These are phyloP conservation scores for Drosophila cardini DNA, from an alignment of 1,140 invertebrate species.

Conservation along the genomic window DNA sequence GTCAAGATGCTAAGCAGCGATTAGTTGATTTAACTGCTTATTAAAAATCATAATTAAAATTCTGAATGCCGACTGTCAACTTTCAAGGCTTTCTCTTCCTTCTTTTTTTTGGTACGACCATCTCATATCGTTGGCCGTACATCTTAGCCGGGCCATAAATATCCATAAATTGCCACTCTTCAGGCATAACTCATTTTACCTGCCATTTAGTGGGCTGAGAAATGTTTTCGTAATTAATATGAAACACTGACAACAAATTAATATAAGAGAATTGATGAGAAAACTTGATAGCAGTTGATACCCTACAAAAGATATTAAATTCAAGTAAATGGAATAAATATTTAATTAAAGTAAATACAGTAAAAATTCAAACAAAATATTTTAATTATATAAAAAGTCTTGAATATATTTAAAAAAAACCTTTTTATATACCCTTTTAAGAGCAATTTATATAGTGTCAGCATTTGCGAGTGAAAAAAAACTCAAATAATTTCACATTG, in stretches of 20 bases:
- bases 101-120: background rate
- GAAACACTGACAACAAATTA: constrained; percentile 51
- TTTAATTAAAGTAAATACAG: background rate
- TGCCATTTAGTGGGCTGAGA: constrained; percentile 50
- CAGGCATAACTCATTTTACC: constrained; percentile 77
- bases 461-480: constrained; percentile 60
- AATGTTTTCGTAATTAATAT: constrained; percentile 47
- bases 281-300: constrained; percentile 41
- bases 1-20: constrained; percentile 74
- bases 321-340: constrained; percentile 14
- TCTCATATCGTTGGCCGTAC: constrained; percentile 17
- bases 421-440: background rate
- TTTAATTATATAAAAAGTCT: background rate
- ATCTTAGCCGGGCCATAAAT: constrained; percentile 63
- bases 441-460: constrained; percentile 41
- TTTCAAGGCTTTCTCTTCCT: too few relatives aligned
- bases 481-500: constrained; percentile 61
- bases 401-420: too few relatives aligned
- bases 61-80: background rate
- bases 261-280: constrained; percentile 41
- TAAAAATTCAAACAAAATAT: too few relatives aligned
- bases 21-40: constrained; percentile 78
- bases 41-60: constrained; percentile 75
- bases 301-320: constrained; percentile 10
- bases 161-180: constrained; percentile 60